Conservation (phyloP, 2,113 vertebrate genomes). For the Mormoops blainvillei region DNA sequence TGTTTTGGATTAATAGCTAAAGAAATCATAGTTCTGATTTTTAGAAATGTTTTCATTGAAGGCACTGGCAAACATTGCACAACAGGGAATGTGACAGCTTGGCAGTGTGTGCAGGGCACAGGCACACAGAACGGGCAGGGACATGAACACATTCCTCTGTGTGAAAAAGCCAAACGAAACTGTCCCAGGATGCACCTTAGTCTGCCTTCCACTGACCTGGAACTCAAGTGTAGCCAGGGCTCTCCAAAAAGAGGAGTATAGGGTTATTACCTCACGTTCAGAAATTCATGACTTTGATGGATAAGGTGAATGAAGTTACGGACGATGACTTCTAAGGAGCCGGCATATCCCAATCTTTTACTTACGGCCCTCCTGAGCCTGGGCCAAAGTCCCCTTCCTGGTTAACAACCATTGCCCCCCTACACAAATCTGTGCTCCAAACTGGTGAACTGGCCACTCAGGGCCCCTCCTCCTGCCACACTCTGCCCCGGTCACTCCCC, state of each 20-base stretch:
- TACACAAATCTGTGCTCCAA: background rate
- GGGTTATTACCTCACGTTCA: background rate
- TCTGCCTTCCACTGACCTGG: background rate
- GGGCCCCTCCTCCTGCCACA: background rate
- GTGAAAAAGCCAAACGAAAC: background rate
- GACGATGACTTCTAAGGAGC: background rate
- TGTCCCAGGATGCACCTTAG: background rate
- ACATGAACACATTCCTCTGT: background rate
- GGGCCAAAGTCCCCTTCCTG: background rate
- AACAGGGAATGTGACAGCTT: background rate
- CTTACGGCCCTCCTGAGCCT: background rate
- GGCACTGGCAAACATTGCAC: background rate
- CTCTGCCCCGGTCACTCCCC: background rate
- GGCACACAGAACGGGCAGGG: background rate
- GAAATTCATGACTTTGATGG: background rate
- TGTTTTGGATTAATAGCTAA: background rate
- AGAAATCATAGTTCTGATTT: background rate
- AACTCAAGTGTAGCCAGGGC: background rate
- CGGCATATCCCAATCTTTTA: background rate
- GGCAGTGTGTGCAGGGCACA: background rate
- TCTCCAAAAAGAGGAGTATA: background rate
- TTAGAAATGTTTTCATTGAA: background rate
- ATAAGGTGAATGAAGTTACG: background rate
- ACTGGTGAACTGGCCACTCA: background rate
- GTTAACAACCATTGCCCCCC: accelerated